Conservation (phyloP, 1,140 invertebrate genomes). For the Maniola jurtina region DNA sequence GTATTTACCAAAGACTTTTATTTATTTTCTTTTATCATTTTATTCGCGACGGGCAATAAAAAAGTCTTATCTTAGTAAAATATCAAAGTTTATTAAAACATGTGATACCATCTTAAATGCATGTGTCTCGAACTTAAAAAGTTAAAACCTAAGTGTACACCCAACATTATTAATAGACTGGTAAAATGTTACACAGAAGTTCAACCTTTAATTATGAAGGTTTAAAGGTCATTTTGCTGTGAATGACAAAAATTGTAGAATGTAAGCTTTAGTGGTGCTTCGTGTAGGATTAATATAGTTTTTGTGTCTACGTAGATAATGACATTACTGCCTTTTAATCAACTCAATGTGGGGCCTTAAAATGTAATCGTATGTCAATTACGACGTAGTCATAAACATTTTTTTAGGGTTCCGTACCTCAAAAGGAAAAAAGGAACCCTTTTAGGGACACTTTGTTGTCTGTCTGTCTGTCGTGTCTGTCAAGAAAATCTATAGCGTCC, state of each 20-base stretch:
- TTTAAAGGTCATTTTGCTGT: conserved; percentile 5
- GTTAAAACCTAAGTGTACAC: conserved; percentile 12
- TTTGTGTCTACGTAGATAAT: conserved; percentile 40
- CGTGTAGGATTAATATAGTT: conserved; percentile 34
- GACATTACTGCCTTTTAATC: conserved; percentile 45
- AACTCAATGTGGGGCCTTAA: conserved; percentile 38
- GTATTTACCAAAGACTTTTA: neutral
- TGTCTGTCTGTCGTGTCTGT: too few species aligned
- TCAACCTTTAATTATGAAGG: neutral
- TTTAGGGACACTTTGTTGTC: too few species aligned
- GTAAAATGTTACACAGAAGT: conserved; percentile 7
- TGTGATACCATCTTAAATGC: conserved; percentile 26
- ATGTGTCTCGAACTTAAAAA: conserved; percentile 9
- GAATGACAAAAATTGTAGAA: neutral
- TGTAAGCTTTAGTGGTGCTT: conserved; percentile 5
- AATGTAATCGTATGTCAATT: conserved; percentile 37
- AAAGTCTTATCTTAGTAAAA: conserved; percentile 22
- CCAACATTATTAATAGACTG: neutral
- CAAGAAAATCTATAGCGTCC: too few species aligned
- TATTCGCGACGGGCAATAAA: conserved; percentile 13
- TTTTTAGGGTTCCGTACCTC: too few species aligned
- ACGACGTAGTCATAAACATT: conserved; percentile 28
- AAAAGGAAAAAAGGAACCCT: too few species aligned
- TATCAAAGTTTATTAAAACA: conserved; percentile 21
- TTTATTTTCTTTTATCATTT: neutral